Evolutionary conservation across 2,797 vertebrate genomes (phyloP), one percentile per base, ranked within the genome.

Genomic region (Selene dorsalis): DNA sequence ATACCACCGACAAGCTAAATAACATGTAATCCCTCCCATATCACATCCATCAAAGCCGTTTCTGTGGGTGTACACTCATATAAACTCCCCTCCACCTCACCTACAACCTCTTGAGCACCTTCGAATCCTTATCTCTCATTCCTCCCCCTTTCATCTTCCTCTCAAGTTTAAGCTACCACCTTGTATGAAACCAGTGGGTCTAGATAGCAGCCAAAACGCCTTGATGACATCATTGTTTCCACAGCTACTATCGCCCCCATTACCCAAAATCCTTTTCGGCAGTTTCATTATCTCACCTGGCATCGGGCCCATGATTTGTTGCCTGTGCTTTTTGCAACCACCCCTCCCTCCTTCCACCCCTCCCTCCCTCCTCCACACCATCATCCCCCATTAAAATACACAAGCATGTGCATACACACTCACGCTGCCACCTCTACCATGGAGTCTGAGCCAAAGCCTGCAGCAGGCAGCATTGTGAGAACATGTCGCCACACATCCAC

Each of bases 191-290:
- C 64, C 76, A 53, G 48, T 32, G 45, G 71, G 53, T 77, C 68
- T 66, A 88, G 73, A 84, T 81, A 79, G 60, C 66, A 60, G 74
- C 69, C 57, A 64, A 72, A 79, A 82, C 17, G 62, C 38, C 69
- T 72, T n/a, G 35, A 88, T 91, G 90, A 92, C 87, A 90, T 94
- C 88, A 94, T 77, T 84, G 84, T 93, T 91, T 93, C 88, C 92
- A 91, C 79, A 84, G 77, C 79, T 88, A 84, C 89, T 85, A 91
- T 93, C 83, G 13, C 75, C 73, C 83, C 80, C 76, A 76, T 92
- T 90, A 89, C 79, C 92, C 86, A 82, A 84, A 93, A 87, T 78
- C 69, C 82, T 88, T 55, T 88, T 85, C 77, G 59, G 55, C 76
- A 60, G 77, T 75, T 82, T 75, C 82, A 89, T 90, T 91, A 94